phyloP scores from a whole-genome alignment of 2,113 vertebrate species.

The Pimephales promelas region DNA sequence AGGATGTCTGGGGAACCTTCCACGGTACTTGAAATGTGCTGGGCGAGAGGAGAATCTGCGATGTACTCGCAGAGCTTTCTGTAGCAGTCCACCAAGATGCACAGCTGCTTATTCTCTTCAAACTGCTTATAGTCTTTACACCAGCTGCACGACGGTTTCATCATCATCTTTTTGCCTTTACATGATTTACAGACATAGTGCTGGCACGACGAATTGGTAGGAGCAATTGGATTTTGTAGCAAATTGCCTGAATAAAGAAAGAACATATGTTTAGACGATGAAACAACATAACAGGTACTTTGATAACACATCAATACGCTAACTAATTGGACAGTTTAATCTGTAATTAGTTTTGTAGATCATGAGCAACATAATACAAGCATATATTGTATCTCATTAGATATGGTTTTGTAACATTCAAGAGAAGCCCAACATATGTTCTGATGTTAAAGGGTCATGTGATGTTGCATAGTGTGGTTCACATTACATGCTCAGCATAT shows the following conservation, averaged over 20 bases:
- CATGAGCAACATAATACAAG: not conserved
- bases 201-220: conserved; percentile 96
- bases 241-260: conserved; percentile 83
- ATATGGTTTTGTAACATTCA: not conserved
- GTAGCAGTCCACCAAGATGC: conserved; percentile 95
- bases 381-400: not conserved
- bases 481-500: conserved; percentile 4
- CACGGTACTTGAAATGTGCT: conserved; percentile 88
- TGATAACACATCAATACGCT: not conserved
- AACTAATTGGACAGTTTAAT: not conserved
- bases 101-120: conserved; percentile 94
- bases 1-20: conserved; percentile 90
- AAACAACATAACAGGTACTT: not conserved
- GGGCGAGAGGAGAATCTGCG: conserved; percentile 87
- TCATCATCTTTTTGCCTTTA: conserved; percentile 99
- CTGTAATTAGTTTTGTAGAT: not conserved
- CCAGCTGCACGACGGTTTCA: conserved; percentile 99
- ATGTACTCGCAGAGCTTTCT: conserved; percentile 97
- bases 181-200: conserved; percentile 97
- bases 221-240: conserved; percentile 96
- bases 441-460: not conserved
- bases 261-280: not conserved
- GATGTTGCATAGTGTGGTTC: not conserved
- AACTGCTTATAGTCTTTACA: conserved; percentile 99
- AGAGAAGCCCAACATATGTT: not conserved